Conservation (phyloP, 2,113 vertebrate genomes). For the Noturus placidus region DNA sequence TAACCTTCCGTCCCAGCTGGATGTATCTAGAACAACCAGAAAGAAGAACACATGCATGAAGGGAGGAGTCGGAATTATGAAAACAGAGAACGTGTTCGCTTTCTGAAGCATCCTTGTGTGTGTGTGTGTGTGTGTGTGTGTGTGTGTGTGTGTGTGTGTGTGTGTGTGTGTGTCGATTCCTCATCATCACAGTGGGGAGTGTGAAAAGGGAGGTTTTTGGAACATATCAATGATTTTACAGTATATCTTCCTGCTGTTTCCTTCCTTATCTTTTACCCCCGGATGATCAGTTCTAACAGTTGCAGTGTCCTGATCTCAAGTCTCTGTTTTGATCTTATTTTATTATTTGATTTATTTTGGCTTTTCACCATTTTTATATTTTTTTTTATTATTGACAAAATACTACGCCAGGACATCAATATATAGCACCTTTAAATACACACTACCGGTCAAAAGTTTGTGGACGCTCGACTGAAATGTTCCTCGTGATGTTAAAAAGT, state of each 20-base stretch:
- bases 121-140: background rate
- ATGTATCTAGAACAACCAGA: slow-evolving; percentile 23
- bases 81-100: background rate
- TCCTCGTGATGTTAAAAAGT: too few species aligned
- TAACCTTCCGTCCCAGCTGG: slow-evolving; percentile 34
- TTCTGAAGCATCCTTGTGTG: slow-evolving; percentile 1
- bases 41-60: slow-evolving; percentile 21
- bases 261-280: background rate
- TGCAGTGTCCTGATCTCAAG: background rate
- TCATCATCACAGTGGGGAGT: slow-evolving; percentile 23
- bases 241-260: background rate
- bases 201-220: slow-evolving; percentile 19
- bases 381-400: background rate
- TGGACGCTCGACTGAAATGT: too few species aligned
- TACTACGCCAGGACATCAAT: background rate
- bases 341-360: background rate
- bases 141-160: slow-evolving; percentile 21
- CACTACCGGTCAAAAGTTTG: too few species aligned
- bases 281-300: background rate
- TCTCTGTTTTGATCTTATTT: background rate
- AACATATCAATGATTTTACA: background rate
- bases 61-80: slow-evolving; percentile 23
- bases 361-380: background rate
- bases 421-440: background rate
- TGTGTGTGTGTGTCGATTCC: slow-evolving; percentile 20